Evolutionary conservation across 2,797 vertebrate species (phyloP).

Genomic region (Urophycis tenuis): DNA sequence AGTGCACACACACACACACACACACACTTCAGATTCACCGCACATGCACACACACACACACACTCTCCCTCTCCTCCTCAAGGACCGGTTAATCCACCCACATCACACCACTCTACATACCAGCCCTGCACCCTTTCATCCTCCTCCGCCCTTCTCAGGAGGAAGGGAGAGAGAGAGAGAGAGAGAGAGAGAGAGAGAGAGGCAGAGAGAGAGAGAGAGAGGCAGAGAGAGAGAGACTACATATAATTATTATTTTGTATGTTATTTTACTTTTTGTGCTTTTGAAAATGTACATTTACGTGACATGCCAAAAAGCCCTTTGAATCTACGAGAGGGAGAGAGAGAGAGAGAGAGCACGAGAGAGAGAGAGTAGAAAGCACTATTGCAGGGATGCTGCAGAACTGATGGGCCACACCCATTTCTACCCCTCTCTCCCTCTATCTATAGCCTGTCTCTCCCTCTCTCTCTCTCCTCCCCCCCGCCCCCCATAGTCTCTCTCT

Average conservation of each 20-base stretch:
- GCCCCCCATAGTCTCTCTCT: not conserved
- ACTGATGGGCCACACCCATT: constrained; percentile 56
- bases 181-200: no score
- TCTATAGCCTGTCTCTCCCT: constrained; percentile 41
- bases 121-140: constrained; percentile 44
- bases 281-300: no score
- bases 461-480: constrained; percentile 52
- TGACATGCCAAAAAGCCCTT: no score
- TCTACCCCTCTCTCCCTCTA: constrained; percentile 34
- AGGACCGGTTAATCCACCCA: constrained; percentile 46
- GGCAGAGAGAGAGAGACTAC: no score
- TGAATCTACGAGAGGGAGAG: no score
- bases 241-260: no score
- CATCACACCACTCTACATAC: constrained; percentile 53
- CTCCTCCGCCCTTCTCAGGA: constrained; percentile 7
- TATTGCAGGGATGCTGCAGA: constrained; percentile 4
- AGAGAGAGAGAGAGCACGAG: not conserved
- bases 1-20: not conserved
- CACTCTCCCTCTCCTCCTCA: constrained; percentile 26
- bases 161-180: no score
- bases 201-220: no score
- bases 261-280: no score
- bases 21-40: constrained; percentile 13
- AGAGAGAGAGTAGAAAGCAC: not conserved
- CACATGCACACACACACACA: not conserved